Evolutionary conservation across 2,113 vertebrate species (phyloP).

Genomic region (Lepus europaeus): DNA sequence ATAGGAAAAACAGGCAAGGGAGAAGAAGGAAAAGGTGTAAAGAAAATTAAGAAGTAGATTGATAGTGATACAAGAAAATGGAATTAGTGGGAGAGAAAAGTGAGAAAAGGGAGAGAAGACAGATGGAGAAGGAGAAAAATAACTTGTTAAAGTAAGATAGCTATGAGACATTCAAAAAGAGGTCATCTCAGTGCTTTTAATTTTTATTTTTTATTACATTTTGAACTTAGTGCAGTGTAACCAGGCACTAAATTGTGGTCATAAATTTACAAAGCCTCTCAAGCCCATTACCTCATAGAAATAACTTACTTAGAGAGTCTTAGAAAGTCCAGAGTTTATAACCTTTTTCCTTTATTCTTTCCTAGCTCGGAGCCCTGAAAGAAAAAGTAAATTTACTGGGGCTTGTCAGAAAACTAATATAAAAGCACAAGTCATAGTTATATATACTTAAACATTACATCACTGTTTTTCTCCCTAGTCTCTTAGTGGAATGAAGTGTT

Average conservation of each 20-base stretch:
- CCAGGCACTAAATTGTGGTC: not conserved
- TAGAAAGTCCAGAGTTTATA: not conserved
- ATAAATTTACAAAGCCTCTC: not conserved
- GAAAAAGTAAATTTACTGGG: not conserved
- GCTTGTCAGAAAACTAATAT: not conserved
- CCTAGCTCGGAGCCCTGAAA: not conserved
- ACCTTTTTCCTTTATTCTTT: not conserved
- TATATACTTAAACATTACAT: not conserved
- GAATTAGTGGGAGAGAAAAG: not conserved
- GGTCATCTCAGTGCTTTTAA: not conserved
- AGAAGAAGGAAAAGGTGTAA: not conserved
- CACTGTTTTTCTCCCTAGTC: not conserved
- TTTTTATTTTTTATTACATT: conserved; percentile 30
- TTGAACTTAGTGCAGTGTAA: not conserved
- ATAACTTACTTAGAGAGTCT: not conserved
- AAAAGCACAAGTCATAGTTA: not conserved
- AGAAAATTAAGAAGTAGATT: not conserved
- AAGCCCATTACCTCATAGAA: not conserved
- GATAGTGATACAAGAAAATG: not conserved
- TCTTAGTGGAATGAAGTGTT: not conserved
- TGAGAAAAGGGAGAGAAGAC: not conserved
- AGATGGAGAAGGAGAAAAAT: not conserved
- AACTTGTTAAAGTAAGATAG: not conserved
- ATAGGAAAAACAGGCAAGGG: no score
- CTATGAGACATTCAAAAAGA: not conserved